phyloP scores from a whole-genome alignment of 2,113 vertebrate genomes.

The Nycticryphes semicollaris region DNA sequence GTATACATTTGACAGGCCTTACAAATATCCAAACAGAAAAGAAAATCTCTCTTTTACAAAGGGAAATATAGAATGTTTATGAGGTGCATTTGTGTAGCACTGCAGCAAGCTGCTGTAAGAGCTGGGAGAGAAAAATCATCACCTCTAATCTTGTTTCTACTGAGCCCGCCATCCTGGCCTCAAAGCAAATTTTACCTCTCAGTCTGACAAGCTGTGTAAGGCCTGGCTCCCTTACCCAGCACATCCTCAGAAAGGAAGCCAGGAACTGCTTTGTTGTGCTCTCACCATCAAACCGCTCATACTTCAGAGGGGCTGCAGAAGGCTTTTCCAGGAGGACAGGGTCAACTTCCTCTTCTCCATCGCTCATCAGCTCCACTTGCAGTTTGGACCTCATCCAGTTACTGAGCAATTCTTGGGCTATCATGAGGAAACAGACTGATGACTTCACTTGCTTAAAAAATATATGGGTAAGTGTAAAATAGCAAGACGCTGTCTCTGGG shows the following conservation, averaged over 20 bases:
- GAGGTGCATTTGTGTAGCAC: neutral
- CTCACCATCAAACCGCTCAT: slow-evolving; percentile 87
- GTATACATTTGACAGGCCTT: neutral
- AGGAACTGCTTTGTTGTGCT: neutral
- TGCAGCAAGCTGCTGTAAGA: neutral
- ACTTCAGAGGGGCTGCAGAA: slow-evolving; percentile 24
- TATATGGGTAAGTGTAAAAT: neutral
- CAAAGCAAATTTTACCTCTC: neutral
- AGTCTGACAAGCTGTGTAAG: neutral
- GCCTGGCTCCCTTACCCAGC: neutral
- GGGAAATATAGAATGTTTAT: neutral
- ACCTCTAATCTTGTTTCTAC: neutral
- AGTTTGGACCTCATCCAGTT: slow-evolving; percentile 87
- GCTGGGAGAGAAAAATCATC: neutral
- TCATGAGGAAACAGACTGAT: neutral
- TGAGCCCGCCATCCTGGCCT: neutral
- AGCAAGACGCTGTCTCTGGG: neutral
- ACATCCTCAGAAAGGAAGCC: neutral
- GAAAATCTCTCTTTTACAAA: neutral
- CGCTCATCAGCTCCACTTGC: slow-evolving; percentile 75
- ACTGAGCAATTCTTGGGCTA: slow-evolving; percentile 86
- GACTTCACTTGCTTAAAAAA: neutral
- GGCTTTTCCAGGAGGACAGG: neutral
- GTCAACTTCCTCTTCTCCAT: slow-evolving; percentile 70
- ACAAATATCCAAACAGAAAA: neutral